Base-by-base conservation (phyloP, 2,113 vertebrate species). In the Thryonomys swinderianus region DNA sequence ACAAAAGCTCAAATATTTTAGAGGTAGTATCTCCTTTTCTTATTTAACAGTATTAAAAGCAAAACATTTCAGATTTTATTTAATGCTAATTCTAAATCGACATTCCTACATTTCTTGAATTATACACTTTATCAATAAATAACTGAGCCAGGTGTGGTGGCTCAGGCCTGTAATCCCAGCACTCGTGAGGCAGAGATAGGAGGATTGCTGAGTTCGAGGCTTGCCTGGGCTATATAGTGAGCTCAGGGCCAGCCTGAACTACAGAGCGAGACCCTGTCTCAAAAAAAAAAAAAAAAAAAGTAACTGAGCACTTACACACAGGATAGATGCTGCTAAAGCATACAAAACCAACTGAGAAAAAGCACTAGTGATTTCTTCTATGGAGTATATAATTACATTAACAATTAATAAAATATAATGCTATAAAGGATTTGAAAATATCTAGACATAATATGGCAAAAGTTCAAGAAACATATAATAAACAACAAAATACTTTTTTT, bases 351-450 rank as follows among this genome's bases (percentile, higher is more conserved):
- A 76, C 23, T 74, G 1, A 88, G 55, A 92, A 93, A 84, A 79
- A 53, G 76, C 23, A 73, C 18, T 80, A 40, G 2, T 18, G 55
- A 57, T 61, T 91, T 89, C 42, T 87, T 34, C 48, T 17, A 91
- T 27, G 18, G 32, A 66, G 20, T 32, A 82, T 32, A 66, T 32
- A 94, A 32, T 48, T 48, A n/a, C 34, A 1, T 82, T 80, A 90
- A 61, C 3, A 94, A 88, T 61, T 64, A 61, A 16, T 42, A 61
- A 85, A 89, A 66, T 20, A 9, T 27, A 85, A 76, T 6, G 69
- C 73, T 17, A 27, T 67, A 86, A 92, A 61, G 51, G 21, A 97
- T 61, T 93, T 78, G 81, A 95, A 95, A 92, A 59, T 79, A 81
- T 90, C 92, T 79, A 67, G 8, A 88, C 21, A 32, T 37, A 32